phyloP scores from a whole-genome alignment of 1,140 invertebrate genomes.

The Bombus fervidus region DNA sequence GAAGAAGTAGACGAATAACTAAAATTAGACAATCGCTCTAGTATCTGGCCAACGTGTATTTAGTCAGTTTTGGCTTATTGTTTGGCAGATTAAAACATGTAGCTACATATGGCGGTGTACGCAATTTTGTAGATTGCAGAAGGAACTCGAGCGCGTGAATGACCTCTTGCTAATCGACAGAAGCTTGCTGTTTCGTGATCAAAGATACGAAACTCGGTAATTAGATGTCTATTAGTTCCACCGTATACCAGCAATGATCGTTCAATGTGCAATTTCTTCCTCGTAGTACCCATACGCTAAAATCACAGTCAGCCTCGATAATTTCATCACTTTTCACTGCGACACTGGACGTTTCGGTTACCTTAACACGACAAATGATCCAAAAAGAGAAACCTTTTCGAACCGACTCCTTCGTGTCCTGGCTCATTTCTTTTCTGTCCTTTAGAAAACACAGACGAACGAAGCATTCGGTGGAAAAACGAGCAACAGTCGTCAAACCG shows the following conservation, averaged over 20 bases:
- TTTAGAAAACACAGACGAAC: too few species aligned
- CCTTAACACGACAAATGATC: constrained; percentile 49
- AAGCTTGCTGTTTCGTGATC: constrained; percentile 60
- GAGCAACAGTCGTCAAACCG: too few species aligned
- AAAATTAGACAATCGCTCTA: neutral
- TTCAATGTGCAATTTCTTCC: constrained; percentile 11
- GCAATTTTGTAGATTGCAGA: constrained; percentile 75
- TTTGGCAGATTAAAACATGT: neutral
- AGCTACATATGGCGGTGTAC: constrained; percentile 55
- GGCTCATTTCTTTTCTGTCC: too few species aligned
- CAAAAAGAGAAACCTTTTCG: neutral
- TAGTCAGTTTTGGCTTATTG: too few species aligned
- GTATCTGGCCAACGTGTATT: neutral
- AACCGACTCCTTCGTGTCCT: too few species aligned
- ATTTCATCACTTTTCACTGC: neutral
- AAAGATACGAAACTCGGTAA: constrained; percentile 52
- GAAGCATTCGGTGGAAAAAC: too few species aligned
- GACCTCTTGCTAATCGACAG: constrained; percentile 58
- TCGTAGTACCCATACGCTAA: neutral
- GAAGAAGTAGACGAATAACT: neutral
- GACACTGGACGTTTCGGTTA: neutral
- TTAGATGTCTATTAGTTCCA: constrained; percentile 55
- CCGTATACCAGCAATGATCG: constrained; percentile 16
- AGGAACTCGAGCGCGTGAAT: constrained; percentile 74
- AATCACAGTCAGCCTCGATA: neutral